Percentiles rank a stretch among this genome's conserved stretches.
These are phyloP conservation scores for Drosophila ambigua DNA, from an alignment of 1,140 invertebrate genomes.

Conservation along the genomic window DNA sequence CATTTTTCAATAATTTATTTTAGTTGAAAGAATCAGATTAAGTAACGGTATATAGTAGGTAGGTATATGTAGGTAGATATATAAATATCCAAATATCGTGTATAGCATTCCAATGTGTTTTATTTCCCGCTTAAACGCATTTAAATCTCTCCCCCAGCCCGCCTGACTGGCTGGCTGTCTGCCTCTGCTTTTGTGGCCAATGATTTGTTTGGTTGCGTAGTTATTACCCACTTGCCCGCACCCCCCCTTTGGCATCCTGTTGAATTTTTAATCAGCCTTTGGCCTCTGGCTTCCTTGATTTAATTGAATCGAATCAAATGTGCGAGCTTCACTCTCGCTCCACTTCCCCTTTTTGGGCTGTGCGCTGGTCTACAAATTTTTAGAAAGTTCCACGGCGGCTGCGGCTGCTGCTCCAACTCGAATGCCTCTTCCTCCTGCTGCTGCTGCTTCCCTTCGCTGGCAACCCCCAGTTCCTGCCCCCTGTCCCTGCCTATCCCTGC, in stretches of 20 bases:
- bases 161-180: slow-evolving; percentile 25
- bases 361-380: slow-evolving; percentile 30
- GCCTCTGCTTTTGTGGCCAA: slow-evolving; percentile 23
- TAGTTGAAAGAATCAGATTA: no score
- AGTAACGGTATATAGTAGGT: no score
- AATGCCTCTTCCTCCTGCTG: neutral
- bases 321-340: slow-evolving; percentile 19
- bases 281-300: slow-evolving; percentile 23
- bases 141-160: slow-evolving; percentile 1
- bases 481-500: neutral
- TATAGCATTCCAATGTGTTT: neutral
- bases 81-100: no score
- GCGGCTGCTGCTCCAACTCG: slow-evolving; percentile 32
- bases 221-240: neutral
- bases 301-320: slow-evolving; percentile 44
- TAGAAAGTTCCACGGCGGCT: slow-evolving; percentile 51
- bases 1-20: no score
- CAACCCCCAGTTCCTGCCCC: neutral
- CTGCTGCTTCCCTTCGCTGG: neutral
- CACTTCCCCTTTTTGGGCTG: slow-evolving; percentile 13
- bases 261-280: slow-evolving; percentile 44
- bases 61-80: no score
- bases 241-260: neutral
- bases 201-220: slow-evolving; percentile 16
- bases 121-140: slow-evolving; percentile 53